Percentiles rank a stretch among this genome's conserved stretches.
Evolutionary conservation across 2,888 invertebrate species (phyloP).

Genomic region (Brachyptera risi): DNA sequence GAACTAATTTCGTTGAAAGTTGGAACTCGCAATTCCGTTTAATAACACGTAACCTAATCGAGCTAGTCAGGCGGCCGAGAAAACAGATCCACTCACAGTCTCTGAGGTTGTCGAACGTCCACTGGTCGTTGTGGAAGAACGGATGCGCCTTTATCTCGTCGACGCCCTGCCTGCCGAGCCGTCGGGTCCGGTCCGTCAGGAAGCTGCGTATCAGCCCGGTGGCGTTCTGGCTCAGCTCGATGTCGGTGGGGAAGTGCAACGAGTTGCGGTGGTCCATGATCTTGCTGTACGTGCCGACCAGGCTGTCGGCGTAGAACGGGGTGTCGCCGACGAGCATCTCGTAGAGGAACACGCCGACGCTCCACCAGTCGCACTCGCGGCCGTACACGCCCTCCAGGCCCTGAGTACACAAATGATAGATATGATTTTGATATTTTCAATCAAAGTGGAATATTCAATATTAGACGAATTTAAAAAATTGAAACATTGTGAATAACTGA

Average conservation of each 20-base stretch:
- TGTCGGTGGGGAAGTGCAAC: conserved; percentile 90
- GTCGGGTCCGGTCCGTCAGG: conserved; percentile 80
- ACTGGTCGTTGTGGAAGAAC: conserved; percentile 95
- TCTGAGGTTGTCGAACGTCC: conserved; percentile 95
- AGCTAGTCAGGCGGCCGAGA: too few species aligned
- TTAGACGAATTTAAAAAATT: too few species aligned
- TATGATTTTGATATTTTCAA: too few species aligned
- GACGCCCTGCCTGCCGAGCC: conserved; percentile 88
- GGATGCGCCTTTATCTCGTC: conserved; percentile 92
- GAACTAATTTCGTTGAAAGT: too few species aligned
- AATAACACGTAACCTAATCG: too few species aligned
- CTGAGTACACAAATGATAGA: conserved; percentile 50
- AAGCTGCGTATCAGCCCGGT: conserved; percentile 89
- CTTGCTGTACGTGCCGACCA: conserved; percentile 97
- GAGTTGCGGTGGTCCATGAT: conserved; percentile 99
- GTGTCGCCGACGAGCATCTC: conserved; percentile 99
- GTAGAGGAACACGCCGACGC: conserved; percentile 96
- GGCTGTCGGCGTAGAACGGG: conserved; percentile 94
- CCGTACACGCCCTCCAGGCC: conserved; percentile 95
- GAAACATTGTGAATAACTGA: too few species aligned
- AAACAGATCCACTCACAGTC: conserved; percentile 60
- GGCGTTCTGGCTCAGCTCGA: conserved; percentile 84
- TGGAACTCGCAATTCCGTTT: too few species aligned
- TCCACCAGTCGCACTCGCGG: conserved; percentile 99
- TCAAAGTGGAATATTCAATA: too few species aligned